phyloP scores from a whole-genome alignment of 2,888 invertebrate species.

The Saturnia japonica region DNA sequence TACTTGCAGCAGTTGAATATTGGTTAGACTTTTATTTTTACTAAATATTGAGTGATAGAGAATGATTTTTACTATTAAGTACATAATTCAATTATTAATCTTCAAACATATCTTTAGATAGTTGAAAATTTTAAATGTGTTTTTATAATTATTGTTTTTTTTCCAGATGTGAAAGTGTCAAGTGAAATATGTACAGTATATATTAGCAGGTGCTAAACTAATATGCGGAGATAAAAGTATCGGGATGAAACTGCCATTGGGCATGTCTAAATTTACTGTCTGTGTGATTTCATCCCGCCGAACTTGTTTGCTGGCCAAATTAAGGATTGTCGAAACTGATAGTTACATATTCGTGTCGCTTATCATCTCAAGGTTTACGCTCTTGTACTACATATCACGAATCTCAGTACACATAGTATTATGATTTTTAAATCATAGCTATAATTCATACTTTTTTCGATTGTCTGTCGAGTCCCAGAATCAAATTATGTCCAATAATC shows the following conservation, averaged over 20 bases:
- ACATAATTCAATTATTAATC: no score
- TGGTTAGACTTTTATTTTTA: no score
- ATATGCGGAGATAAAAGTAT: conserved; percentile 26
- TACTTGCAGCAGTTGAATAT: no score
- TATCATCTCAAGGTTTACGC: conserved; percentile 63
- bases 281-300: not conserved
- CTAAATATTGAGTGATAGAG: no score
- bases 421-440: not conserved
- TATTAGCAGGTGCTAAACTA: conserved; percentile 21
- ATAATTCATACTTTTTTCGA: not conserved
- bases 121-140: no score
- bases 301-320: conserved; percentile 21
- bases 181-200: conserved; percentile 57
- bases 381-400: conserved; percentile 72
- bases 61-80: no score
- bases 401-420: conserved; percentile 53
- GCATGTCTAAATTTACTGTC: not conserved
- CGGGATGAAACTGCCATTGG: not conserved
- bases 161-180: conserved; percentile 45
- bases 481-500: not conserved
- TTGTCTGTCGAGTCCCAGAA: not conserved
- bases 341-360: conserved; percentile 40
- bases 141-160: conserved; percentile 16
- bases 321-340: conserved; percentile 17
- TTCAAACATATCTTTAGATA: no score